phyloP scores from a whole-genome alignment of 2,888 invertebrate species.

The Chymomyza caudatula region DNA sequence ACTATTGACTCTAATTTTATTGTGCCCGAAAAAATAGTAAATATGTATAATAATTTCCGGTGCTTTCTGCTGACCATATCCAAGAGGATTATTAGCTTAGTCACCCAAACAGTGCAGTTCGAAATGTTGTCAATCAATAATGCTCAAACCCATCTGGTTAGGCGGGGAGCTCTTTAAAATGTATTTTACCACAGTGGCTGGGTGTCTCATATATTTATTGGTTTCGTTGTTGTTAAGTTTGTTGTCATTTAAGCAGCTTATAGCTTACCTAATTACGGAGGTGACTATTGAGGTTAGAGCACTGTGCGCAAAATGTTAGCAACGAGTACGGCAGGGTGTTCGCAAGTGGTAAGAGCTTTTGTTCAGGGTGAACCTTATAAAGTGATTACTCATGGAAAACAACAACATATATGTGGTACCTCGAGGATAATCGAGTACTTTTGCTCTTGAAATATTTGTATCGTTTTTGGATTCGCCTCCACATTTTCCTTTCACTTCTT shows the following conservation, averaged over 20 bases:
- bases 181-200: not conserved
- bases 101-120: not conserved
- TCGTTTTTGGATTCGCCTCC: too few relatives aligned
- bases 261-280: conserved; percentile 59
- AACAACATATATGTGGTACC: too few relatives aligned
- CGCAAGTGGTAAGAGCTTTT: too few relatives aligned
- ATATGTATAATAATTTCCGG: not conserved
- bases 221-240: conserved; percentile 21
- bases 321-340: too few relatives aligned
- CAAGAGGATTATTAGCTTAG: not conserved
- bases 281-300: conserved; percentile 40
- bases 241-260: conserved; percentile 63
- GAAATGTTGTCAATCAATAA: not conserved
- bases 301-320: conserved; percentile 29
- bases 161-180: too few relatives aligned
- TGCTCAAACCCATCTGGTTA: not conserved
- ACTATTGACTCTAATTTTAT: conserved; percentile 21
- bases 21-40: not conserved
- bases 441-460: too few relatives aligned
- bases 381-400: too few relatives aligned
- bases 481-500: too few relatives aligned
- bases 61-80: not conserved
- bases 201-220: conserved; percentile 3
- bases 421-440: too few relatives aligned
- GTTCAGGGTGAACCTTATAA: too few relatives aligned